phyloP scores from a whole-genome alignment of 1,140 invertebrate genomes.

The Diachasma alloeum region DNA sequence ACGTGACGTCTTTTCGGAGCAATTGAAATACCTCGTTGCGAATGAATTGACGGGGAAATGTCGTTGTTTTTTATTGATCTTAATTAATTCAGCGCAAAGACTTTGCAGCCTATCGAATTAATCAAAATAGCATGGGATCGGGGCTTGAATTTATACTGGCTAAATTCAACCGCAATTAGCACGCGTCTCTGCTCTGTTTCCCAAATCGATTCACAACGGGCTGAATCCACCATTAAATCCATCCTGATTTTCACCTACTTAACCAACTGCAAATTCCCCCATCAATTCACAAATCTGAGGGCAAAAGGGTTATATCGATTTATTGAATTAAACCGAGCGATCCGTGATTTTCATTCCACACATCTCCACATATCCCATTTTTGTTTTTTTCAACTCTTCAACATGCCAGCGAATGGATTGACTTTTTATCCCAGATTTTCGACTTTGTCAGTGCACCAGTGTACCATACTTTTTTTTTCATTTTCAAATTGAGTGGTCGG shows the following conservation, averaged over 20 bases:
- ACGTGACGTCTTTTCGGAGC: no score
- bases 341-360: background rate
- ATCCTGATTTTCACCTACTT: background rate
- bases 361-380: background rate
- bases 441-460: background rate
- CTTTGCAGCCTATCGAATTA: background rate
- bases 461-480: background rate
- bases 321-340: background rate
- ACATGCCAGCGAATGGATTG: background rate
- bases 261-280: background rate
- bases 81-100: background rate
- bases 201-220: background rate
- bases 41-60: background rate
- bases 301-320: background rate
- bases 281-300: background rate
- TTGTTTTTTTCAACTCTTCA: background rate
- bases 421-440: slow-evolving; percentile 4
- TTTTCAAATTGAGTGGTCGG: background rate
- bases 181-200: background rate
- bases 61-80: background rate
- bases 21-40: no score
- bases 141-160: background rate
- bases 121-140: background rate
- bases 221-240: background rate
- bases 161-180: background rate